Evolutionary conservation across 2,797 vertebrate species (phyloP), one percentile per base, ranked within the genome.

Genomic region (Silurus lanzhouensis): DNA sequence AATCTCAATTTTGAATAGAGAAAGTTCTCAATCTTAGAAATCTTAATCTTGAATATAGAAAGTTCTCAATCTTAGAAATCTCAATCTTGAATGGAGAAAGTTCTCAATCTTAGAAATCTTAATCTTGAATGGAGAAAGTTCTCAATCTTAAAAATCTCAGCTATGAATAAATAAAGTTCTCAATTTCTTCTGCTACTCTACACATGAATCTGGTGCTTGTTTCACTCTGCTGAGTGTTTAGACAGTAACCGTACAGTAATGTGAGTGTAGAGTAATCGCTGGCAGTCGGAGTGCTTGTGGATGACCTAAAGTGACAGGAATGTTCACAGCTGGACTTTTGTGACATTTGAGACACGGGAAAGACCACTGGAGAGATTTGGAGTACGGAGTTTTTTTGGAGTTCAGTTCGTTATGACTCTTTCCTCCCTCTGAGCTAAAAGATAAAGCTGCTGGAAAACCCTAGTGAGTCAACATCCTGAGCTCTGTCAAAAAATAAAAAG

Each of bases 401-500:
- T 88, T 90, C 89, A 89, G 89, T 89, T 83, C 89, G 60, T 90
- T 91, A 83, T 87, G 81, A 81, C 74, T 90, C 90, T 92, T 92
- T 92, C 83, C 87, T 89, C 61, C 82, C 55, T 84, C 89, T 87
- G 90, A 85, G 90, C 14, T 17, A 15, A 1, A 15, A 44, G 88
- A 83, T 84, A 80, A 87, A 68, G 71, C 80, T 91, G 85, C 90
- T 86, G 87, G 67, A 89, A 90, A 88, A 85, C 85, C 76, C 87
- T 67, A 82, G 90, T 94, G 93, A 94, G 91, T 94, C 93, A 94
- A 93, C 93, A 91, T 95, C 94, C 94, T 86, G 91, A 88, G 80
- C 82, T 85, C 89, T 79, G 84, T 84, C 85, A 44, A 14, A 22
- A 74, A 55, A 57, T 44, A 86, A 91, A 91, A 93, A 91, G 92